phyloP scores from a whole-genome alignment of 2,888 invertebrate species.

The Phania funesta region DNA sequence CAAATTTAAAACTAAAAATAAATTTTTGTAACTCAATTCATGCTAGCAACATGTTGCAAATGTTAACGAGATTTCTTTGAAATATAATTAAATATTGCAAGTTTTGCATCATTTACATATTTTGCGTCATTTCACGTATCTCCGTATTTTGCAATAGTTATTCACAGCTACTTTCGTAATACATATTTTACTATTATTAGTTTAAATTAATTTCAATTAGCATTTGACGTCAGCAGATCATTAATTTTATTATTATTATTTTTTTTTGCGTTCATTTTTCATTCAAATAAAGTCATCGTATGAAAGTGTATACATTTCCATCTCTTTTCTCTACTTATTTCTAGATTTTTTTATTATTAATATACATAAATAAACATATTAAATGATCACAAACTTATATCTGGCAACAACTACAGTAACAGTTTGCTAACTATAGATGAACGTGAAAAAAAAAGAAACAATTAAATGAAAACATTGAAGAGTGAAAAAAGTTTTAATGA shows the following conservation, averaged over 20 bases:
- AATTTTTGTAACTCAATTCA: no score
- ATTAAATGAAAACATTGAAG: slow-evolving; percentile 43
- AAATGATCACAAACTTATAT: slow-evolving; percentile 60
- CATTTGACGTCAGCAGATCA: slow-evolving; percentile 66
- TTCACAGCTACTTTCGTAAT: slow-evolving; percentile 56
- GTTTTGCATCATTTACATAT: no score
- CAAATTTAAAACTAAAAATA: no score
- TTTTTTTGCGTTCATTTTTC: slow-evolving; percentile 16
- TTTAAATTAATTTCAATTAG: slow-evolving; percentile 67
- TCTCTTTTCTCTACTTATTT: slow-evolving; percentile 22
- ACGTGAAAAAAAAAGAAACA: slow-evolving; percentile 32
- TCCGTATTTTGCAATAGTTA: no score
- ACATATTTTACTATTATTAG: slow-evolving; percentile 50
- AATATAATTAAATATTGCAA: no score
- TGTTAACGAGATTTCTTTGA: no score
- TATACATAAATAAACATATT: slow-evolving; percentile 67
- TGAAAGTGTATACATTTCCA: slow-evolving; percentile 27
- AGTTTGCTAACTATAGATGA: slow-evolving; percentile 29
- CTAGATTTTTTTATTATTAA: slow-evolving; percentile 55
- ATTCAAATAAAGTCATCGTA: slow-evolving; percentile 37
- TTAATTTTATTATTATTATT: slow-evolving; percentile 49
- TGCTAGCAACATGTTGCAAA: no score
- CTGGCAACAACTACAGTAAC: slow-evolving; percentile 14
- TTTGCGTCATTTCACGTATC: no score
- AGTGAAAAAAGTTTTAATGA: slow-evolving; percentile 30